Conservation (phyloP, 2,113 vertebrate genomes). For the Ammodytes dubius region DNA sequence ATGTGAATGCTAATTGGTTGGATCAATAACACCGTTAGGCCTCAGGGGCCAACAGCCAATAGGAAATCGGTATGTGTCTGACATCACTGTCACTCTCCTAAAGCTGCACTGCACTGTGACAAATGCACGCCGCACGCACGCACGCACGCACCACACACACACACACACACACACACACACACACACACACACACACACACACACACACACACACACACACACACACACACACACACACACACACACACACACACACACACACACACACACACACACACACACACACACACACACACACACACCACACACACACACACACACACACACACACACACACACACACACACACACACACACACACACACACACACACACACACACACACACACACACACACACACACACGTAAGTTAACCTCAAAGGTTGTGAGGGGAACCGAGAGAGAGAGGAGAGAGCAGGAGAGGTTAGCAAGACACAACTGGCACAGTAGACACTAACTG, state of each 20-base stretch:
- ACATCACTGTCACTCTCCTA: slow-evolving; percentile 78
- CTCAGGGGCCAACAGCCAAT: slow-evolving; percentile 75
- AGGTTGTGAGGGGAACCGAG: slow-evolving; percentile 28
- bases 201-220: no score
- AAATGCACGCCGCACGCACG: neutral
- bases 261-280: no score
- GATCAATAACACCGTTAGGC: slow-evolving; percentile 79
- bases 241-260: no score
- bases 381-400: slow-evolving; percentile 27
- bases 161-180: no score
- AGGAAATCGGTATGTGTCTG: slow-evolving; percentile 80
- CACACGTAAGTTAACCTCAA: slow-evolving; percentile 36
- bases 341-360: neutral
- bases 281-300: no score
- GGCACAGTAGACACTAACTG: slow-evolving; percentile 47
- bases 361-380: slow-evolving; percentile 7
- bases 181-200: no score
- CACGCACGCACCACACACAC: no score
- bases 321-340: no score
- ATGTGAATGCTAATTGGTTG: slow-evolving; percentile 82
- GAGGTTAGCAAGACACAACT: slow-evolving; percentile 46
- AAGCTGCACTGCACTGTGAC: slow-evolving; percentile 56
- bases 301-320: no score
- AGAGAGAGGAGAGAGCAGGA: slow-evolving; percentile 28
- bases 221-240: no score